Evolutionary conservation across 1,140 invertebrate species (phyloP).

Genomic region (Apocrypta bakeri): DNA sequence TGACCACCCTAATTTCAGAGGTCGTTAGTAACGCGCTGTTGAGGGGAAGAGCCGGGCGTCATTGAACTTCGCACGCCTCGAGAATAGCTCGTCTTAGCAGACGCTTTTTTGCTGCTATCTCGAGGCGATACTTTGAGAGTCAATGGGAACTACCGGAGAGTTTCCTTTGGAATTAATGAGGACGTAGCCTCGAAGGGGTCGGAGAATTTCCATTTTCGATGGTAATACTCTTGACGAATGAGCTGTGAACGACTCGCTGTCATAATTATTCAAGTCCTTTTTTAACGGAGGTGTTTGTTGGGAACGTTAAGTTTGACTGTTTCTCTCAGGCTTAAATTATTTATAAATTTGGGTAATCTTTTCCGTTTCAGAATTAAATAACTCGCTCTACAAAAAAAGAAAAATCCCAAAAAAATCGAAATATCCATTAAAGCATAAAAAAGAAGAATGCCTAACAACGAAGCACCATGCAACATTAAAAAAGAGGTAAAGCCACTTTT

Average conservation of each 20-base stretch:
- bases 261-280: neutral
- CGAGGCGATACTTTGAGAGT: neutral
- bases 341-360: neutral
- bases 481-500: neutral
- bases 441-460: neutral
- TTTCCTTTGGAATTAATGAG: neutral
- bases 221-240: neutral
- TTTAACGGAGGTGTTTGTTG: neutral
- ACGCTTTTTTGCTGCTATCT: neutral
- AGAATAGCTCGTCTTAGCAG: neutral
- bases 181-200: neutral
- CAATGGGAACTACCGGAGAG: neutral
- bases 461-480: neutral
- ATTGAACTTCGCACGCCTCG: slow-evolving; percentile 8
- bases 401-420: neutral
- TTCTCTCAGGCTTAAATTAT: neutral
- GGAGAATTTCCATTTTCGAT: neutral
- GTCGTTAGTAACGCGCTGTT: neutral
- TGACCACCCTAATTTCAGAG: neutral
- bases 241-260: neutral
- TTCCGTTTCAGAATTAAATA: neutral
- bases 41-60: neutral
- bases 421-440: neutral
- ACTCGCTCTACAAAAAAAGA: neutral
- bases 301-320: too few relatives aligned